phyloP scores from a whole-genome alignment of 2,113 vertebrate genomes.

The Coptodon bakossiorum region DNA sequence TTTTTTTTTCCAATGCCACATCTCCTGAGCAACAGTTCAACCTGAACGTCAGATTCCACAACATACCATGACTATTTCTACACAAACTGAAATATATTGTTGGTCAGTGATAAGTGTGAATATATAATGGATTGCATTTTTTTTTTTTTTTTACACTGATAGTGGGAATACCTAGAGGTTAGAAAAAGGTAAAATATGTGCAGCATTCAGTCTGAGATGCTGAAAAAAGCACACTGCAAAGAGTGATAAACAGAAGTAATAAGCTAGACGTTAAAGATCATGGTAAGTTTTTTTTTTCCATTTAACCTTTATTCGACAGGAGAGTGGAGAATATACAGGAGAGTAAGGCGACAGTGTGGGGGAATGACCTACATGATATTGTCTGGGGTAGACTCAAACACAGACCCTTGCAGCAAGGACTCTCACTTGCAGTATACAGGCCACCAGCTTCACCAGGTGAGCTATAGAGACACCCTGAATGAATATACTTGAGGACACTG shows the following conservation, averaged over 20 bases:
- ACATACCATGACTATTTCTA: not conserved
- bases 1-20: not conserved
- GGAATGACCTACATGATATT: not conserved
- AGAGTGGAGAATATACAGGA: not conserved
- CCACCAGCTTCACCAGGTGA: not conserved
- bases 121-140: not conserved
- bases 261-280: not conserved
- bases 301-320: not conserved
- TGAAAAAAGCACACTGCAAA: not conserved
- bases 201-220: not conserved
- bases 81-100: not conserved
- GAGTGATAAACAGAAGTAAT: not conserved
- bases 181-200: not conserved
- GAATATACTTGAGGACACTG: not conserved
- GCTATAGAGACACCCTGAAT: not conserved
- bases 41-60: not conserved
- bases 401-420: not conserved
- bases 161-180: constrained; percentile 2
- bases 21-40: not conserved
- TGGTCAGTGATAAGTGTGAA: not conserved
- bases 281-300: not conserved
- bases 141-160: constrained; percentile 7
- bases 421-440: not conserved
- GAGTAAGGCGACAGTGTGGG: not conserved
- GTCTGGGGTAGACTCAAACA: not conserved